A percentile compares a stretch with the other conserved stretches of the same genome.
Conservation (phyloP, 2,113 vertebrate species). For the Neoarius graeffei region DNA sequence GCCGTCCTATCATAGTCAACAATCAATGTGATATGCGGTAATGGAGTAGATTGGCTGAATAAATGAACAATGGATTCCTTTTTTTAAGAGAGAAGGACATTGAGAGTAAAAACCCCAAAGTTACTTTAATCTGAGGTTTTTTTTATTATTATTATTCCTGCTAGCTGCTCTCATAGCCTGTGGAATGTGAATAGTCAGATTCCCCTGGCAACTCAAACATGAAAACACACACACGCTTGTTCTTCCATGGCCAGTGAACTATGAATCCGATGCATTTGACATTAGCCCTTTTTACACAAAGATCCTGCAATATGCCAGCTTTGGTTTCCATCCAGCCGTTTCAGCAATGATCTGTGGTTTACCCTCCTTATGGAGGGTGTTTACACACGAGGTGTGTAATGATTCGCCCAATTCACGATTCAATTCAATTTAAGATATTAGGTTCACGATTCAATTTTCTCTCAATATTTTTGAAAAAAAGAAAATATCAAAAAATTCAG, state of each 20-base stretch:
- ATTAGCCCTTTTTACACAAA: slow-evolving; percentile 12
- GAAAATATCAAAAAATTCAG: too few relatives aligned
- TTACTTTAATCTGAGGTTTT: neutral
- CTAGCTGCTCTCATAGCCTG: slow-evolving; percentile 42
- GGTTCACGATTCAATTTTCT: too few relatives aligned
- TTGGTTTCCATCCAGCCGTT: too few relatives aligned
- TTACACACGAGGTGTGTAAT: too few relatives aligned
- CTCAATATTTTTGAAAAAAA: too few relatives aligned
- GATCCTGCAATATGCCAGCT: too few relatives aligned
- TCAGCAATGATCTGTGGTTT: too few relatives aligned
- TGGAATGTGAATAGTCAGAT: slow-evolving; percentile 62
- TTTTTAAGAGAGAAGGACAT: neutral
- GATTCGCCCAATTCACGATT: too few relatives aligned
- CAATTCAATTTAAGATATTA: too few relatives aligned
- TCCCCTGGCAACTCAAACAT: slow-evolving; percentile 43
- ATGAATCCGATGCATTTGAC: slow-evolving; percentile 44
- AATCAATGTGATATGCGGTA: neutral
- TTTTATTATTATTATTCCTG: slow-evolving; percentile 41
- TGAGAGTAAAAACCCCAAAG: neutral
- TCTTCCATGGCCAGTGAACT: slow-evolving; percentile 5
- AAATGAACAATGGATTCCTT: neutral
- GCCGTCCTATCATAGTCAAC: neutral
- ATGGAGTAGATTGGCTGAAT: neutral
- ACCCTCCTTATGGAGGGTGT: too few relatives aligned
- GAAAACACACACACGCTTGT: neutral